Conservation (phyloP, 2,888 invertebrate species). For the Napeogenes sylphis region DNA sequence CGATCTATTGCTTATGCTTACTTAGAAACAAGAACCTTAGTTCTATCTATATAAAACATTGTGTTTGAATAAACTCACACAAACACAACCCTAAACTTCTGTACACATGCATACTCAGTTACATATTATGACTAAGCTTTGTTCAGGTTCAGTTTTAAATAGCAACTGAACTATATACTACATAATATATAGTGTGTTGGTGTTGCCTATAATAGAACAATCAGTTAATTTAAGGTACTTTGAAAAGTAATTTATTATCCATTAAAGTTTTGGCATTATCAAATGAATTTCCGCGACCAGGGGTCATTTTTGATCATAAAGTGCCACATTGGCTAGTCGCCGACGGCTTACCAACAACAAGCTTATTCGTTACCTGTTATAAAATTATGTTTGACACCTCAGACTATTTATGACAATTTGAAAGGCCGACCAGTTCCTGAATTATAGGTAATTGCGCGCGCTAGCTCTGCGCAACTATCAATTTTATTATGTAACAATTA, state of each 20-base stretch:
- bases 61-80: too few species aligned
- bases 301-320: constrained; percentile 41
- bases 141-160: too few species aligned
- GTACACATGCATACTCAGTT: too few species aligned
- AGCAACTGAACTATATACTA: too few species aligned
- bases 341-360: constrained; percentile 31
- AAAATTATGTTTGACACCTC: constrained; percentile 48
- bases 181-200: too few species aligned
- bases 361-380: constrained; percentile 37
- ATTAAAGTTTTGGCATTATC: constrained; percentile 34
- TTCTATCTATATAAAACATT: too few species aligned
- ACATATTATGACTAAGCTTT: too few species aligned
- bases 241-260: constrained; percentile 32
- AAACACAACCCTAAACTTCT: too few species aligned
- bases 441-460: constrained; percentile 45
- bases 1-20: too few species aligned
- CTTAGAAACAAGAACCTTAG: too few species aligned
- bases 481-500: constrained; percentile 39
- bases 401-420: constrained; percentile 47
- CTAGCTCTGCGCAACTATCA: constrained; percentile 38
- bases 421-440: constrained; percentile 46
- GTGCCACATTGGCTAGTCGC: constrained; percentile 30
- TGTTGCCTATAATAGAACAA: too few species aligned
- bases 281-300: constrained; percentile 42
- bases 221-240: not conserved